Base-by-base conservation (phyloP, 2,888 invertebrate species). In the Panopea generosa region DNA sequence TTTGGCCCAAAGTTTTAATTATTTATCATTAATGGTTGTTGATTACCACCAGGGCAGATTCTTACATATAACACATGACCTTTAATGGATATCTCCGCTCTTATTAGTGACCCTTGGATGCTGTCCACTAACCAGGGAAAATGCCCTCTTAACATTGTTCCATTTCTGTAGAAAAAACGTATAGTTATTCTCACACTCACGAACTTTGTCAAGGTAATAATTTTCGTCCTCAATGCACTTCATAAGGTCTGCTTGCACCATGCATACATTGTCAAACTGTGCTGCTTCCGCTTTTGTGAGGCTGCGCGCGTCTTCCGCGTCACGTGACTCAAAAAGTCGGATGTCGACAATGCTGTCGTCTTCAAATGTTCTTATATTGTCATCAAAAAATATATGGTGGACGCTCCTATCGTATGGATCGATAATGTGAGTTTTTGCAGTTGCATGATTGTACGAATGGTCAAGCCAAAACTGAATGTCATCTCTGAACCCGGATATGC, bases 321-420 rank as follows among this genome's bases (percentile, higher is more conserved):
- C 81, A n/a, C 77, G 77, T 18, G 74, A 57, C 61, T 87, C 83
- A 60, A 90, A 87, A 67, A 89, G 56, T 11, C 92, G 82, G 4
- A 92, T 84, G 69, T 92, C 89, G 4, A 92, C 89, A 53, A 92
- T 92, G 69, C 90, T 92, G 77, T 92, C 92, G 29, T 87, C 87
- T 63, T 92, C 91, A 49, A 84, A 85, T 4, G 89, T 83, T 33
- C 92, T 82, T 62, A 91, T 88, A 74, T 92, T 92, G 83, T 92
- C 92, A 70, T 92, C 92, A 68, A 92, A 92, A 68, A 92, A 85
- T 49, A 92, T 92, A 69, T 92, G 92, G 50, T 92, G 92, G 20
- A 88, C 86, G 4, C 68, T 65, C 1, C 61, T 20, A 61, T 91
- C 90, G 33, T 65, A 79, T 1, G 86, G 87, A 65, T 92, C 91